Percentiles rank a stretch among this genome's conserved stretches.
phyloP scores from a whole-genome alignment of 2,797 vertebrate genomes.

The Hydrophis major region DNA sequence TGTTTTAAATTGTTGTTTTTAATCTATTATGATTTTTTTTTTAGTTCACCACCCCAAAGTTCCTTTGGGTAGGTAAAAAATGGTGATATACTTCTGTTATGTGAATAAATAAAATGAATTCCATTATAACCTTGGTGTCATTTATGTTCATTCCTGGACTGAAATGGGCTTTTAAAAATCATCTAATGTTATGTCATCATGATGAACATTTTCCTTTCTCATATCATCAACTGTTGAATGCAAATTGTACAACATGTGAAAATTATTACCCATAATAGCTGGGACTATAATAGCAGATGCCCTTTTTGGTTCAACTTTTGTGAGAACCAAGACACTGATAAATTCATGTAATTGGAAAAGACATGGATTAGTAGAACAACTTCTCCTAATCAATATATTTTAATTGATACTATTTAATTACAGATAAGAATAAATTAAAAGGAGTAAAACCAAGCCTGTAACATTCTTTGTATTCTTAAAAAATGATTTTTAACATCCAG shows the following conservation, averaged over 20 bases:
- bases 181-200: neutral
- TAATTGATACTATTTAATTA: neutral
- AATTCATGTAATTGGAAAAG: neutral
- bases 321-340: neutral
- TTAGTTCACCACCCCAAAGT: neutral
- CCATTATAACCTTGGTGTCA: neutral
- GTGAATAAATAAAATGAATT: neutral
- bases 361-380: neutral
- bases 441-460: neutral
- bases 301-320: neutral
- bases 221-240: neutral
- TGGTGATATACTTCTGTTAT: neutral
- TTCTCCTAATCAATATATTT: neutral
- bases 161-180: neutral
- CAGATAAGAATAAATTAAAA: neutral
- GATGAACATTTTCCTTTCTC: neutral
- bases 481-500: neutral
- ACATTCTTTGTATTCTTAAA: neutral
- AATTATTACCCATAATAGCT: neutral
- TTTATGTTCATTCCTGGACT: neutral
- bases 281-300: neutral
- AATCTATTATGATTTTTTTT: neutral
- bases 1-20: neutral
- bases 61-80: neutral
- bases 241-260: neutral